A percentile compares a stretch with the other conserved stretches of the same genome.
Evolutionary conservation across 2,113 vertebrate genomes (phyloP).

Genomic region (Oreotragus oreotragus): DNA sequence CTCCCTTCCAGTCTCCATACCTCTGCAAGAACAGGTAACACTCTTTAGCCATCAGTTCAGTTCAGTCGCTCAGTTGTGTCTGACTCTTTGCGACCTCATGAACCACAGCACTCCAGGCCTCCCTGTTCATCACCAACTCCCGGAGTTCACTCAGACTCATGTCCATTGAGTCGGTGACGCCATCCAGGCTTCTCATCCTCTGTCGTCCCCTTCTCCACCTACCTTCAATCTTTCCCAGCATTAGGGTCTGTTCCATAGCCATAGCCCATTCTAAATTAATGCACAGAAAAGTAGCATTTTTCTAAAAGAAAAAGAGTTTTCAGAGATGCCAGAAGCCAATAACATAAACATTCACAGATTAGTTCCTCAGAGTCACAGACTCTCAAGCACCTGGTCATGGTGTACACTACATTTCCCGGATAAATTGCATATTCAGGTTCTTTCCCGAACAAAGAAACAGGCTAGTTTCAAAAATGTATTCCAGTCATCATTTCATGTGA

Average conservation of each 20-base stretch:
- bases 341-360: conserved; percentile 15
- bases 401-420: conserved; percentile 4
- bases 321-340: neutral
- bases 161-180: neutral
- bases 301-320: conserved; percentile 20
- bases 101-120: neutral
- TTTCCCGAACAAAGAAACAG: neutral
- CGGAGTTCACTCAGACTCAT: neutral
- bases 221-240: neutral
- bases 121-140: neutral
- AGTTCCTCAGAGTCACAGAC: neutral
- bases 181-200: neutral
- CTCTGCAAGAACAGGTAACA: neutral
- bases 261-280: neutral
- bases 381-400: neutral
- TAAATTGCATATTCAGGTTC: neutral
- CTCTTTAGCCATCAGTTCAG: neutral
- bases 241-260: neutral
- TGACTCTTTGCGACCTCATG: neutral
- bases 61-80: neutral
- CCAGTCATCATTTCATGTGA: neutral
- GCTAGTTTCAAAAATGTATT: neutral
- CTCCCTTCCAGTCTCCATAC: neutral
- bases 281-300: neutral
- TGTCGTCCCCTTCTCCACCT: neutral